A percentile compares a stretch with the other conserved stretches of the same genome.
Conservation (phyloP, 2,888 invertebrate genomes). For the Tipula vernalis region DNA sequence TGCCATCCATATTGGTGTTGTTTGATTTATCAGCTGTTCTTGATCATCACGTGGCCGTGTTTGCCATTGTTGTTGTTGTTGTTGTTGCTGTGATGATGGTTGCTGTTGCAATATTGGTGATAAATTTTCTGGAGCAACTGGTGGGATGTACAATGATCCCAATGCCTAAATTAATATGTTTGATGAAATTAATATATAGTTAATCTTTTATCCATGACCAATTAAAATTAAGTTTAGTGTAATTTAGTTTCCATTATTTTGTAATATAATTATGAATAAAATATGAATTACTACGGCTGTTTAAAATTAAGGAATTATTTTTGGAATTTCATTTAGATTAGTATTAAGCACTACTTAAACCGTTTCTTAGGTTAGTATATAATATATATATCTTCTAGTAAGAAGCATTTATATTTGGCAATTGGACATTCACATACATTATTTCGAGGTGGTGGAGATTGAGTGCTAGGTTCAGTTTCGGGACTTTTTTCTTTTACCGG, state of each 20-base stretch:
- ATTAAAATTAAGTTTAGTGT: too few species aligned
- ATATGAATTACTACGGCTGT: not conserved
- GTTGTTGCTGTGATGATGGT: not conserved
- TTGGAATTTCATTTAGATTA: not conserved
- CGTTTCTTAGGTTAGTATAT: not conserved
- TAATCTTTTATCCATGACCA: too few species aligned
- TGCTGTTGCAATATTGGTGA: constrained; percentile 13
- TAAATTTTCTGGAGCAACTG: constrained; percentile 36
- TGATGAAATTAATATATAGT: not conserved
- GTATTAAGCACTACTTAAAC: not conserved
- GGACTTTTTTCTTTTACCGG: constrained; percentile 7
- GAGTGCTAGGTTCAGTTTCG: not conserved
- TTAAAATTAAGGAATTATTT: not conserved
- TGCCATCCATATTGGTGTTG: constrained; percentile 19
- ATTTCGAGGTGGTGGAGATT: not conserved
- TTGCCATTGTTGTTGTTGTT: constrained; percentile 20
- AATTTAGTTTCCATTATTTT: too few species aligned
- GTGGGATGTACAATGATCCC: constrained; percentile 44
- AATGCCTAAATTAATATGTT: constrained; percentile 22
- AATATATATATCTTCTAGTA: not conserved
- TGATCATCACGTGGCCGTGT: constrained; percentile 17
- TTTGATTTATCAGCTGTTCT: constrained; percentile 14
- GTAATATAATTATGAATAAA: not conserved
- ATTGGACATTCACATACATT: not conserved
- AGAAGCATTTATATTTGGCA: not conserved